Conservation (phyloP, 37 sponge, comb jelly and placozoan genomes). For the Agelas oroides region DNA sequence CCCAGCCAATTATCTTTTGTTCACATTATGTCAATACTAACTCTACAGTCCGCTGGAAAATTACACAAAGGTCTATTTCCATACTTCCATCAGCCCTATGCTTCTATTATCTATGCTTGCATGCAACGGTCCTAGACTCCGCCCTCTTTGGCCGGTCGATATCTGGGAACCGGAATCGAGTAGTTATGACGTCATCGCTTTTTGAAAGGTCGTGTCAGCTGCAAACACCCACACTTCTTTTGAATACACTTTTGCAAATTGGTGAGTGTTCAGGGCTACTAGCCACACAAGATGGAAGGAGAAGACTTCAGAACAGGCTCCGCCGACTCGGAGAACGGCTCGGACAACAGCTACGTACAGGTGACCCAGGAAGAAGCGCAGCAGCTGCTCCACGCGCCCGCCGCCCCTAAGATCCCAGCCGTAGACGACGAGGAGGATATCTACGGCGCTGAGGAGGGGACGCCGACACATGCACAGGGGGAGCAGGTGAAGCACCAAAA, state of each 20-base stretch:
- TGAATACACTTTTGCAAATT: neutral
- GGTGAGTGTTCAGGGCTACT: too few species aligned
- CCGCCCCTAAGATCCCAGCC: neutral
- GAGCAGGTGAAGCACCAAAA: neutral
- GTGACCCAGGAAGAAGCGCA: constrained; percentile 25
- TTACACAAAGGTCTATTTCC: too few species aligned
- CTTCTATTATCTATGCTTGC: too few species aligned
- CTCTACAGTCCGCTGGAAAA: too few species aligned
- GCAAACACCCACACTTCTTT: neutral
- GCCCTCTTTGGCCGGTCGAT: neutral
- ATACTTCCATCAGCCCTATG: too few species aligned
- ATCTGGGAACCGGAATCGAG: neutral
- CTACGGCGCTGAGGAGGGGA: neutral
- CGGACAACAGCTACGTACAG: constrained; percentile 52
- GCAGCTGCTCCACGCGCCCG: neutral
- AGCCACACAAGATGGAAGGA: neutral
- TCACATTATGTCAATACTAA: too few species aligned
- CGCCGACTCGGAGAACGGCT: constrained; percentile 50
- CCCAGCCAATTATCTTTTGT: too few species aligned
- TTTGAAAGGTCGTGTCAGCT: neutral
- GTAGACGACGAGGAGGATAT: constrained; percentile 25
- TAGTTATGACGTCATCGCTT: neutral
- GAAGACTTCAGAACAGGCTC: constrained; percentile 35
- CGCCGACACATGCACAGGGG: neutral
- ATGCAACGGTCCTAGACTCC: neutral